Evolutionary conservation across 1,140 invertebrate genomes (phyloP).

Genomic region (Orius insidiosus): DNA sequence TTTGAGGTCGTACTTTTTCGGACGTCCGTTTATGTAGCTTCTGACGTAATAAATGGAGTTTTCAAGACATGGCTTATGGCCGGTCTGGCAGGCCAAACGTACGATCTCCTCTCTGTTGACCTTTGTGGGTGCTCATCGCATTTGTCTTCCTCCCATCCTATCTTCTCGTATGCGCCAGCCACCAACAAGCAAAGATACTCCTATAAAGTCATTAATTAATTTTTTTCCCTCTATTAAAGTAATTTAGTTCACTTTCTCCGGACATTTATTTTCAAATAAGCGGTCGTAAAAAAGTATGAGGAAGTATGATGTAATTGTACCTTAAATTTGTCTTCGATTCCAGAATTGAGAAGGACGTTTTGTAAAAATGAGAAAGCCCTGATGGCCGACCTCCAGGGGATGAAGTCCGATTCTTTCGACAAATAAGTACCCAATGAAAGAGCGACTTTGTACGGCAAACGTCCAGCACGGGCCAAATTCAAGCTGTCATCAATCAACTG

Average conservation of each 20-base stretch:
- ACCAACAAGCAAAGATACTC: neutral
- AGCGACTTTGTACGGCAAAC: conserved; percentile 10
- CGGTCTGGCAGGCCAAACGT: conserved; percentile 1
- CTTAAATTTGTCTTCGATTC: no score
- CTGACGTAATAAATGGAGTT: conserved; percentile 1
- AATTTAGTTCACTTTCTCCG: no score
- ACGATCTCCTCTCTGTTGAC: conserved; percentile 4
- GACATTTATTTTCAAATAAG: no score
- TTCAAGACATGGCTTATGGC: conserved; percentile 3
- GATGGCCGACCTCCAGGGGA: neutral
- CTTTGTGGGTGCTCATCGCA: conserved; percentile 8
- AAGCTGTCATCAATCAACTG: conserved; percentile 70
- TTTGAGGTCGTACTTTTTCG: neutral
- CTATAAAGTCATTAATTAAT: neutral
- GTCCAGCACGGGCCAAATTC: conserved; percentile 41
- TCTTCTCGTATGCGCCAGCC: neutral
- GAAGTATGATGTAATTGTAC: neutral
- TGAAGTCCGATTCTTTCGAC: neutral
- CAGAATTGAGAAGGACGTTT: no score
- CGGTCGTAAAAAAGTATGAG: neutral
- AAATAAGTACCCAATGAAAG: conserved; percentile 7
- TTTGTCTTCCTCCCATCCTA: conserved; percentile 2
- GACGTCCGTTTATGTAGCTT: neutral
- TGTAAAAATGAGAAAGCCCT: neutral
- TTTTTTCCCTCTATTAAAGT: no score